Percentiles rank a stretch among this genome's conserved stretches.
Evolutionary conservation across 2,113 vertebrate genomes (phyloP).

Genomic region (Sakesphorus luctuosus): DNA sequence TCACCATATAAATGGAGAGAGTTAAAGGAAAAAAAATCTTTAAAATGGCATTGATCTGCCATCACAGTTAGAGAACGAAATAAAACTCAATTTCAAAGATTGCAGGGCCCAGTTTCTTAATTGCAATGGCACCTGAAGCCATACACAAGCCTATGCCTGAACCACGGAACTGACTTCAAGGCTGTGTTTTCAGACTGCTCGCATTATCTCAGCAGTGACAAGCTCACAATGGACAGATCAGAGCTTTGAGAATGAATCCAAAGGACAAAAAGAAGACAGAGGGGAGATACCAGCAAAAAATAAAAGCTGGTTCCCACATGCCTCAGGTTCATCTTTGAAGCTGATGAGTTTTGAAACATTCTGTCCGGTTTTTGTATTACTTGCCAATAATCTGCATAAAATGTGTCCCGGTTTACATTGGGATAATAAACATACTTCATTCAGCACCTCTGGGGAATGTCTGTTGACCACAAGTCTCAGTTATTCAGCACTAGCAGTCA

Average conservation of each 20-base stretch:
- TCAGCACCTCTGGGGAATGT: background rate
- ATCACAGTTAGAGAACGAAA: background rate
- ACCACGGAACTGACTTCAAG: background rate
- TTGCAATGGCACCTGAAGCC: background rate
- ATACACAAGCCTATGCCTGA: background rate
- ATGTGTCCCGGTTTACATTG: background rate
- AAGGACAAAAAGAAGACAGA: background rate
- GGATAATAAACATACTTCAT: background rate
- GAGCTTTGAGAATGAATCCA: background rate
- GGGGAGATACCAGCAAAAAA: background rate
- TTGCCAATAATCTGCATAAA: background rate
- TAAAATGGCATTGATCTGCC: background rate
- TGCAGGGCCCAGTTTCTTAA: background rate
- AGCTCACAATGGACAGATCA: background rate
- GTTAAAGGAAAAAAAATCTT: background rate
- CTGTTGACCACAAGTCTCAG: background rate
- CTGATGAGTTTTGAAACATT: background rate
- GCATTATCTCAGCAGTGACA: background rate
- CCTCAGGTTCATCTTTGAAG: conserved; percentile 23
- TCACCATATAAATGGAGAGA: background rate
- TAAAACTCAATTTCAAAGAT: background rate
- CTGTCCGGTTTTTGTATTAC: background rate
- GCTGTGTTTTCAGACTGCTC: background rate
- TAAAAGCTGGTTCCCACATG: background rate
- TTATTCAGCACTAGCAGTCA: background rate